phyloP scores from a whole-genome alignment of 2,888 invertebrate genomes.

The Pteria penguin region DNA sequence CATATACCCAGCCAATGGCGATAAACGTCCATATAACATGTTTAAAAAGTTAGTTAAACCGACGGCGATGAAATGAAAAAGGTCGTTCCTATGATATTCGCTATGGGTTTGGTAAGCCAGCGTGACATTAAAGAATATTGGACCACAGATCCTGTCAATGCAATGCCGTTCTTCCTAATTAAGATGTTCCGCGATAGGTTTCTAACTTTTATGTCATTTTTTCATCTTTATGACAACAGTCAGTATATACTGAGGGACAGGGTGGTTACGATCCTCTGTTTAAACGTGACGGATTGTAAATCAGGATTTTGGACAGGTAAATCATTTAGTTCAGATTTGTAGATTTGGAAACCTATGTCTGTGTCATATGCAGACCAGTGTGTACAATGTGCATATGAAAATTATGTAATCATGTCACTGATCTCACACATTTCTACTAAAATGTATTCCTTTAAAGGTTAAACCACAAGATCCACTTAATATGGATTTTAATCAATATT shows the following conservation, averaged over 20 bases:
- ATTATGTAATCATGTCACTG: too few relatives aligned
- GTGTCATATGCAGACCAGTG: too few relatives aligned
- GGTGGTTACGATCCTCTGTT: conserved; percentile 40
- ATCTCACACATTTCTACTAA: too few relatives aligned
- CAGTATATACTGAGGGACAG: conserved; percentile 8
- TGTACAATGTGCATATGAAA: too few relatives aligned
- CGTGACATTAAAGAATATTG: conserved; percentile 37
- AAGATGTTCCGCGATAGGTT: conserved; percentile 39
- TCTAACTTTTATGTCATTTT: conserved; percentile 32
- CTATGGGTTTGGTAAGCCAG: conserved; percentile 40
- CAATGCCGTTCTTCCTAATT: conserved; percentile 40
- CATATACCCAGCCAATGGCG: not conserved
- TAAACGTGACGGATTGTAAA: conserved; percentile 42
- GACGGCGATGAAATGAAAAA: conserved; percentile 31
- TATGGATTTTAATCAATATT: too few relatives aligned
- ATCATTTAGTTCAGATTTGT: too few relatives aligned
- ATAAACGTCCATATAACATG: too few relatives aligned
- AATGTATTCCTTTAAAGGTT: too few relatives aligned
- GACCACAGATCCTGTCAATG: conserved; percentile 29
- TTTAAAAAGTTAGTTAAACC: too few relatives aligned
- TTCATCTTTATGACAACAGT: conserved; percentile 39
- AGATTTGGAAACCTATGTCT: too few relatives aligned
- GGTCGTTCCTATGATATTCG: conserved; percentile 29
- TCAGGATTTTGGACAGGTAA: conserved; percentile 15
- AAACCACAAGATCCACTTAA: too few relatives aligned